Evolutionary conservation across 1,140 invertebrate genomes (phyloP).

Genomic region (Neotoxoptera formosana): DNA sequence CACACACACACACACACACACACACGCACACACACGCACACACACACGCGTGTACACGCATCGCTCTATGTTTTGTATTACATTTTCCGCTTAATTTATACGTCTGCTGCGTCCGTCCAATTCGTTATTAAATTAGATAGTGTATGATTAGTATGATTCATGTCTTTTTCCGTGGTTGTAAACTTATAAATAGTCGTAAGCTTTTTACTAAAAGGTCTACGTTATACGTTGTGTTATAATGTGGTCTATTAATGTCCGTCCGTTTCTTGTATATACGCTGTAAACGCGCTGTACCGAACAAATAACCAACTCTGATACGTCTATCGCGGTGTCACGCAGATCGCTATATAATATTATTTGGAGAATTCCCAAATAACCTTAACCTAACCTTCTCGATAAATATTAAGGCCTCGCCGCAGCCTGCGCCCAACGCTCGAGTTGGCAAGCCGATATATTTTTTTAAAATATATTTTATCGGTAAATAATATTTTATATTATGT

Average conservation of each 20-base stretch:
- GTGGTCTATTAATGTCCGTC: conserved; percentile 32
- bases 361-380: conserved; percentile 34
- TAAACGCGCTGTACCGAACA: neutral
- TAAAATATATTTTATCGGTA: neutral
- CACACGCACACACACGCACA: neutral
- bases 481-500: neutral
- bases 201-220: conserved; percentile 44
- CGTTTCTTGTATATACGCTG: neutral
- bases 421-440: neutral
- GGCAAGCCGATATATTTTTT: neutral
- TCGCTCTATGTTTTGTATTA: neutral
- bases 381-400: conserved; percentile 34
- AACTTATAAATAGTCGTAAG: conserved; percentile 42
- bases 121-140: conserved; percentile 38
- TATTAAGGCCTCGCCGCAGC: neutral
- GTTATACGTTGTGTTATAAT: neutral
- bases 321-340: neutral
- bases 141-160: conserved; percentile 15
- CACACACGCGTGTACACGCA: neutral
- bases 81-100: conserved; percentile 30
- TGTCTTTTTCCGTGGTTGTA: conserved; percentile 1
- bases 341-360: conserved; percentile 20
- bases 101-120: conserved; percentile 8
- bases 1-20: too few relatives aligned
- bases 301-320: conserved; percentile 19